Evolutionary conservation across 2,797 vertebrate genomes (phyloP), one percentile per base, ranked within the genome.

Genomic region (Pangasius djambal): DNA sequence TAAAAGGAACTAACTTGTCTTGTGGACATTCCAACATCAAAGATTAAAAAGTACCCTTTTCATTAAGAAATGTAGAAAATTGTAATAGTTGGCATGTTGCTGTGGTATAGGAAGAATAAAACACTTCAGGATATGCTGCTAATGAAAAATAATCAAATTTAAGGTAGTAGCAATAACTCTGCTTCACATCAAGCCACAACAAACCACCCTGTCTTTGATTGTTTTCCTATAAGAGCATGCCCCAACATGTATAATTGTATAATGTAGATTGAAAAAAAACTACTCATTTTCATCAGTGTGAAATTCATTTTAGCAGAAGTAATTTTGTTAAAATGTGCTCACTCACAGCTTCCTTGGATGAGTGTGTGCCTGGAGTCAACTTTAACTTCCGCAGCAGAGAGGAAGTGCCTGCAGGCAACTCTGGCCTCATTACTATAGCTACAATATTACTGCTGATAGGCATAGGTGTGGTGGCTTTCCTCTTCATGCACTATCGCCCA

Each of bases 361-460:
- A 96, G 87, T 97, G 97, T 90, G 67, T 97, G 87, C 92, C 97
- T 44, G 90, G 16, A 1, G 89, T 90, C n/a, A 95, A 95, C 86
- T 92, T 95, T 83, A 77, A 89, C 0, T 92, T 90, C 86, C 25
- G 15, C 34, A 88, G 59, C 37, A 48, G 52, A 0, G 18, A 87
- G 84, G 93, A 28, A 15, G 59, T 79, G 2, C 86, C 31, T 44
- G 89, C 59, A 74, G 75, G 89, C 16, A 93, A 93, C 93, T 93
- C 92, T 48, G 55, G 92, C 65, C 90, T 96, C 28, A 91, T 96
- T 88, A 82, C 94, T 87, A 79, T 94, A 0, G 91, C 90, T 55
- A 96, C 91, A 0, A 90, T 97, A 87, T 90, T 97, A 50, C 91
- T 98, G 69, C 82, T 96, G 65, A 87, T 98, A 44, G 89, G 92